phyloP scores from a whole-genome alignment of 2,797 vertebrate genomes.

The Gobio occitaniae region DNA sequence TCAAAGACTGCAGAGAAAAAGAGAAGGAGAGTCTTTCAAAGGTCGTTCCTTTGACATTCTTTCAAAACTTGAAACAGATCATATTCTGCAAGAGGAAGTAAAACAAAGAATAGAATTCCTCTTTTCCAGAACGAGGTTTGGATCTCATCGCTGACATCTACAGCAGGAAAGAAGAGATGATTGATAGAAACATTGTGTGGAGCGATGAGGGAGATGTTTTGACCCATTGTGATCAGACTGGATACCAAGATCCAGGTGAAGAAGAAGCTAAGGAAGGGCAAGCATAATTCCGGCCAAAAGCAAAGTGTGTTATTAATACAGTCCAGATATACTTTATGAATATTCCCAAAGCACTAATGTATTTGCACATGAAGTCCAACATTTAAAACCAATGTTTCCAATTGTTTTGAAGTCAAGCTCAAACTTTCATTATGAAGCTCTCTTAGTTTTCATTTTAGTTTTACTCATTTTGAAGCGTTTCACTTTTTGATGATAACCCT shows the following conservation, averaged over 20 bases:
- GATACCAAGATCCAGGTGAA: slow-evolving; percentile 57
- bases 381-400: slow-evolving; percentile 5
- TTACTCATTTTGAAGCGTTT: neutral
- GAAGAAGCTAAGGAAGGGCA: slow-evolving; percentile 24
- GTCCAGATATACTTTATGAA: slow-evolving; percentile 32
- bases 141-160: slow-evolving; percentile 43
- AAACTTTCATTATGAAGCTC: neutral
- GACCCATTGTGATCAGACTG: slow-evolving; percentile 22
- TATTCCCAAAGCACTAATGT: slow-evolving; percentile 39
- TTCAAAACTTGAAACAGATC: slow-evolving; percentile 33
- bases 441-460: too few relatives aligned
- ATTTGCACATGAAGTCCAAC: slow-evolving; percentile 33
- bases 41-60: slow-evolving; percentile 16
- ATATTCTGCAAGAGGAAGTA: slow-evolving; percentile 25
- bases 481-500: neutral
- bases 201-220: slow-evolving; percentile 48
- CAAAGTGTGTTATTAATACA: slow-evolving; percentile 46
- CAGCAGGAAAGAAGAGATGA: slow-evolving; percentile 41
- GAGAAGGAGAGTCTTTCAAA: neutral
- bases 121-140: slow-evolving; percentile 34
- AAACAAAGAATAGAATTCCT: slow-evolving; percentile 25
- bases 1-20: neutral
- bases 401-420: slow-evolving; percentile 28
- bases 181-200: slow-evolving; percentile 40
- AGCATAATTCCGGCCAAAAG: slow-evolving; percentile 51